A percentile compares a stretch with the other conserved stretches of the same genome.
Evolutionary conservation across 2,888 invertebrate genomes (phyloP).

Genomic region (Pocota personata): DNA sequence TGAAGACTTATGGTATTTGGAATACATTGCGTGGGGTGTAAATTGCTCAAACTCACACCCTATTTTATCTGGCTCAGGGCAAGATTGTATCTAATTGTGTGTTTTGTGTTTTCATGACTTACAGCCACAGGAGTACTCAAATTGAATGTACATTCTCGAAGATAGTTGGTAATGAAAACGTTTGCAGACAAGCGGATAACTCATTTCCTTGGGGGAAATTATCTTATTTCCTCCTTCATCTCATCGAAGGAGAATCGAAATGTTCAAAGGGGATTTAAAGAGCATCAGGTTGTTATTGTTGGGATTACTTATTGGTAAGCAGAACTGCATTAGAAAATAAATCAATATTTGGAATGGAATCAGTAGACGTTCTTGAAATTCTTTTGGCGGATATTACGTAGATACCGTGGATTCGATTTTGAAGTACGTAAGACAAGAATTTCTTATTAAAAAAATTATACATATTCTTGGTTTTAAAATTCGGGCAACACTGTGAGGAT

Average conservation of each 20-base stretch:
- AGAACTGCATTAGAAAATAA: neutral
- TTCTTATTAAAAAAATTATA: too few species aligned
- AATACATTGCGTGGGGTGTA: constrained; percentile 55
- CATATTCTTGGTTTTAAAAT: too few species aligned
- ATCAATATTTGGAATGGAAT: neutral
- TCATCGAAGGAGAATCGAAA: neutral
- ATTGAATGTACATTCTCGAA: constrained; percentile 22
- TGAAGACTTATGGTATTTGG: constrained; percentile 22
- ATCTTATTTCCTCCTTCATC: constrained; percentile 54
- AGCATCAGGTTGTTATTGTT: neutral
- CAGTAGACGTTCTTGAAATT: neutral
- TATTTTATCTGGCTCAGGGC: constrained; percentile 26
- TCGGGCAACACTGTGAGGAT: too few species aligned
- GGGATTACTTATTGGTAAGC: neutral
- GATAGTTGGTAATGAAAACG: constrained; percentile 22
- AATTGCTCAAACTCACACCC: constrained; percentile 61
- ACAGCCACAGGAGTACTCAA: constrained; percentile 4
- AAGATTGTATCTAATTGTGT: constrained; percentile 46
- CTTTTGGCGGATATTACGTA: too few species aligned
- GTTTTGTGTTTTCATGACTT: neutral
- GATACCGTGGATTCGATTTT: too few species aligned
- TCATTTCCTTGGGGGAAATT: constrained; percentile 68
- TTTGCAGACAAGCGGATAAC: constrained; percentile 29
- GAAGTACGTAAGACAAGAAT: too few species aligned
- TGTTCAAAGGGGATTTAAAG: neutral